Base-by-base conservation (phyloP, 2,797 vertebrate species). In the Xenops minutus region DNA sequence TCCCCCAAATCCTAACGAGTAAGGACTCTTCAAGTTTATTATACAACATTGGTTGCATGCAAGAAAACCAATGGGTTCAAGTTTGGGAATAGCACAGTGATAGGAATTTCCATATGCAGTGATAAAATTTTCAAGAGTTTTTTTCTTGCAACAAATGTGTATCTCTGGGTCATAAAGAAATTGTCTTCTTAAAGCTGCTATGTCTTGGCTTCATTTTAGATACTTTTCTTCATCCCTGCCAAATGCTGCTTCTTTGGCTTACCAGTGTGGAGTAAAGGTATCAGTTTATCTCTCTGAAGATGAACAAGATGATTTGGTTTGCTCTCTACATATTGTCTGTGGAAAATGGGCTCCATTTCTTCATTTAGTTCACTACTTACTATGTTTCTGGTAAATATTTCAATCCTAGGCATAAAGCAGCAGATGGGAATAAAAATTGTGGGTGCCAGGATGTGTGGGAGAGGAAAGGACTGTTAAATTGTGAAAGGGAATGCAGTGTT, bases 311-410 rank as follows among this genome's bases (percentile, higher is more conserved):
- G 12, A 26, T 95, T 84, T 93, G 69, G 69, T 92, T 94, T 91
- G 62, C 66, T 92, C 5, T 73, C 76, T 86, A 19, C 73, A n/a
- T 92, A 93, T 90, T 95, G 73, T 94, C 76, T 67, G 73, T 88
- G 62, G 85, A 84, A 96, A 95, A 94, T 86, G 92, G 95, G 95
- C 91, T 93, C 85, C 73, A 90, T 94, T 93, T 92, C 79, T 96
- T 95, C 95, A 95, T 96, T 97, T 96, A 93, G 91, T 95, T 96
- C 95, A 88, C 95, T 96, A 95, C 89, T 97, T 96, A 92, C 92
- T 95, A 88, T 96, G 95, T 95, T 97, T 96, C 95, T 96, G 92
- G 94, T 96, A 97, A 96, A 95, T 95, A 93, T 97, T 97, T 96
- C 93, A 96, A 85, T 95, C 80, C 94, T 82, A 90, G 93, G 95